A percentile compares a stretch with the other conserved stretches of the same genome.
Conservation (phyloP, 2,113 vertebrate genomes). For the Myotis yumanensis region DNA sequence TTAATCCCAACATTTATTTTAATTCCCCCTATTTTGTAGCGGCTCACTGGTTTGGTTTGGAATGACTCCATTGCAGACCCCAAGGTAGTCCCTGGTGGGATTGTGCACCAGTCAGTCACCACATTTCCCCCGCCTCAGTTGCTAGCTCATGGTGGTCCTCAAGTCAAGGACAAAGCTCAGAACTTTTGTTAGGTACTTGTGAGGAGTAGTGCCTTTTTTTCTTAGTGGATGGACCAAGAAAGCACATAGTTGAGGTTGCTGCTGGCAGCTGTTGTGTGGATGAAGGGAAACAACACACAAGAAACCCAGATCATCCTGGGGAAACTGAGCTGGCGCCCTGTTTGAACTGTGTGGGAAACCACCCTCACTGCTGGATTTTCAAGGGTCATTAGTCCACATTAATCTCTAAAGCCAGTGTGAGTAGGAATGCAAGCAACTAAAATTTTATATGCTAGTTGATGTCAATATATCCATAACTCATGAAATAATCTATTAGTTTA, state of each 20-base stretch:
- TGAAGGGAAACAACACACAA: not conserved
- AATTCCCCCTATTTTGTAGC: not conserved
- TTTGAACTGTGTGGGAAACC: not conserved
- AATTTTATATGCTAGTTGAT: not conserved
- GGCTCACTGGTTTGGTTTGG: not conserved
- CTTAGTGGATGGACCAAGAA: not conserved
- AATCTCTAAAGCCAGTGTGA: not conserved
- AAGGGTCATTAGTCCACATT: not conserved
- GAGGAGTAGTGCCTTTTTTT: not conserved
- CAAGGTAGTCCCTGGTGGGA: not conserved
- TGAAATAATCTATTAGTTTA: not conserved
- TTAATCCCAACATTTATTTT: not conserved
- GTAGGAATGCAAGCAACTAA: not conserved
- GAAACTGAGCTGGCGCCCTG: not conserved
- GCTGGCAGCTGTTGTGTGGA: not conserved
- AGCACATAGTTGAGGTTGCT: not conserved
- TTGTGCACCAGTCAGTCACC: not conserved
- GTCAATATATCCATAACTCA: slow-evolving; percentile 16
- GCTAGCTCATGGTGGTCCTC: not conserved
- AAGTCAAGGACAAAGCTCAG: not conserved
- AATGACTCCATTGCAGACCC: not conserved
- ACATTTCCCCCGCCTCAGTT: not conserved
- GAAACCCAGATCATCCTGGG: not conserved
- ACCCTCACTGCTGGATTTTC: not conserved
- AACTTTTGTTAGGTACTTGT: not conserved